Evolutionary conservation across 2,888 invertebrate species (phyloP).

Genomic region (Yponomeuta malinellus): DNA sequence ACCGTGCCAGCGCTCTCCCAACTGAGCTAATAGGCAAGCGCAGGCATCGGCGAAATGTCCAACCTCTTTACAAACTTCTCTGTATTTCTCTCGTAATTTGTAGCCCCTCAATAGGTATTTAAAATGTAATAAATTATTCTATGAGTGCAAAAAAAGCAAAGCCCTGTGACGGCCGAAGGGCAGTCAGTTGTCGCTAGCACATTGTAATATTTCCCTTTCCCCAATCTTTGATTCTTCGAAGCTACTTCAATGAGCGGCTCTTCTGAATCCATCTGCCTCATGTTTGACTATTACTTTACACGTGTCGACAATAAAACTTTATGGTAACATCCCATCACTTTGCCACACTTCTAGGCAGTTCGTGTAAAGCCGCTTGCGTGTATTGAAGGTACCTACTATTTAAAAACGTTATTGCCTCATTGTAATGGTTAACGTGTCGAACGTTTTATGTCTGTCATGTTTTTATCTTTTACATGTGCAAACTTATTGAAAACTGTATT

Average conservation of each 20-base stretch:
- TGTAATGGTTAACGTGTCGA: neutral
- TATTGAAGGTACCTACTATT: neutral
- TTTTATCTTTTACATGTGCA: neutral
- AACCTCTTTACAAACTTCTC: too few relatives aligned
- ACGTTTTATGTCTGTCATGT: neutral
- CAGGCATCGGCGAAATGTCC: too few relatives aligned
- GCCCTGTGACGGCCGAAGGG: too few relatives aligned
- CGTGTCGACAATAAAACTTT: constrained; percentile 69
- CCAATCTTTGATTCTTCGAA: too few relatives aligned
- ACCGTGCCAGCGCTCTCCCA: too few relatives aligned
- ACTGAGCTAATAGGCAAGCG: too few relatives aligned
- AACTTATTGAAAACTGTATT: neutral
- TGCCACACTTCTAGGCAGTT: neutral
- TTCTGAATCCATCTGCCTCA: neutral
- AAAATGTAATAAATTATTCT: too few relatives aligned
- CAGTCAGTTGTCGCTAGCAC: too few relatives aligned
- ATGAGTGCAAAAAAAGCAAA: too few relatives aligned
- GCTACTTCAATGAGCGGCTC: neutral
- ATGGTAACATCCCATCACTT: constrained; percentile 30
- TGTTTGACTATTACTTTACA: constrained; percentile 41
- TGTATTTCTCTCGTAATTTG: too few relatives aligned
- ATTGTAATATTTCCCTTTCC: too few relatives aligned
- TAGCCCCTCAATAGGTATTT: too few relatives aligned
- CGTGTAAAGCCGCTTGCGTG: constrained; percentile 9
- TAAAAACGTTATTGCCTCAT: constrained; percentile 4